Evolutionary conservation across 2,797 vertebrate species (phyloP), one percentile per base, ranked within the genome.

Genomic region (Numenius phaeopus): DNA sequence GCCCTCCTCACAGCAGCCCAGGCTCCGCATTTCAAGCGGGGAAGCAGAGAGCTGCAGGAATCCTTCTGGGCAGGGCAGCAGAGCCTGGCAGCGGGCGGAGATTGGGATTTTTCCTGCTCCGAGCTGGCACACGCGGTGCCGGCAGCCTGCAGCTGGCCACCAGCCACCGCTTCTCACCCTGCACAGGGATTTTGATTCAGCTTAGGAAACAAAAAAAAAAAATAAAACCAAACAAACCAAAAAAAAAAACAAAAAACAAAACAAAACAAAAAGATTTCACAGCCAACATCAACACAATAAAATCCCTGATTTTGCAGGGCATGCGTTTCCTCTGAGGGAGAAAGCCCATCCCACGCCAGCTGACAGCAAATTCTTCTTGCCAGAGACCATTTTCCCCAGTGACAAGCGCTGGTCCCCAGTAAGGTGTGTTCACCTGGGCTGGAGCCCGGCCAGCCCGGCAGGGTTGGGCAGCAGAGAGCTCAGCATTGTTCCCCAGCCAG

Each of bases 121-220:
- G 4, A 65, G 72, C 83, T 21, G 71, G 88, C 62, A 58, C 22
- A 4, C 7, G 1, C 1, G 7, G 55, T 15, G 54, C 9, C 76
- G 59, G 40, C 64, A 71, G 64, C 3, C 73, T 58, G 87, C 23
- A 61, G 78, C 40, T 67, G 85, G 89, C 57, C 6, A 22, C 6
- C n/a, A 24, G 79, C 84, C 80, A 64, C 1, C 0, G 0, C 85
- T 44, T 47, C 84, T 58, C 2, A 0, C 23, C 26, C 14, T 42
- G 14, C 64, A 27, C 40, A 10, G 40, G 3, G 23, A 23, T 10
- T 23, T 30, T 5, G 20, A 64, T 69, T 50, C 20, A 11, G 26
- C 8, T 61, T 7, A 20, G 16, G 2, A 42, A 20, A 22, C 9
- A 12, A 29, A 27, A 5, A 3, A 15, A 10, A 11, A 50, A 24